phyloP scores from a whole-genome alignment of 2,888 invertebrate genomes.

The Arge pagana region DNA sequence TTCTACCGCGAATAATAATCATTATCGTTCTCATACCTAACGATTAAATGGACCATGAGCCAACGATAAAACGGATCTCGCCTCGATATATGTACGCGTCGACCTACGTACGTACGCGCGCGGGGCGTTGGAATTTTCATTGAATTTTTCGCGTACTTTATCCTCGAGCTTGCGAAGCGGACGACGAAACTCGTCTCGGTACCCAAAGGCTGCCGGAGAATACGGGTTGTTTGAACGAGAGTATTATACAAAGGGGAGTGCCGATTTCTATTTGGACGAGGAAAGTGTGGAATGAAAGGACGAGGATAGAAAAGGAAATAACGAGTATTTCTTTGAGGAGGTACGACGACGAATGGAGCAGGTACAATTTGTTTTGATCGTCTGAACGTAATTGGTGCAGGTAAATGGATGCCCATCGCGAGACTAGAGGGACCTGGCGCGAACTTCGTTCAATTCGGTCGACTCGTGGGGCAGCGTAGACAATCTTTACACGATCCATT shows the following conservation, averaged over 20 bases:
- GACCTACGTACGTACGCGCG: too few species aligned
- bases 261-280: constrained; percentile 39
- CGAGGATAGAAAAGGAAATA: constrained; percentile 24
- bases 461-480: too few species aligned
- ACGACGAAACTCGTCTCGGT: not conserved
- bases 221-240: constrained; percentile 36
- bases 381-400: constrained; percentile 19
- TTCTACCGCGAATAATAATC: too few species aligned
- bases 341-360: constrained; percentile 9
- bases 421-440: constrained; percentile 7
- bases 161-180: constrained; percentile 7
- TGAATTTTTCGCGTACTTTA: constrained; percentile 6
- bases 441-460: constrained; percentile 13
- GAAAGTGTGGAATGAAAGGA: constrained; percentile 28
- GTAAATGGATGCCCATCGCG: constrained; percentile 13
- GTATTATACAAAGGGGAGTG: constrained; percentile 39
- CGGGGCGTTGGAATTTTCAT: constrained; percentile 3
- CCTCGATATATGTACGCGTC: too few species aligned
- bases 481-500: too few species aligned
- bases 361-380: constrained; percentile 21
- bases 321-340: constrained; percentile 18
- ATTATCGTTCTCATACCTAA: too few species aligned
- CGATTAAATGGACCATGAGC: too few species aligned
- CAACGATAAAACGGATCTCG: too few species aligned
- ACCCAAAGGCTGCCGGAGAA: constrained; percentile 24